phyloP scores from a whole-genome alignment of 2,888 invertebrate species.

The Hedya salicella region DNA sequence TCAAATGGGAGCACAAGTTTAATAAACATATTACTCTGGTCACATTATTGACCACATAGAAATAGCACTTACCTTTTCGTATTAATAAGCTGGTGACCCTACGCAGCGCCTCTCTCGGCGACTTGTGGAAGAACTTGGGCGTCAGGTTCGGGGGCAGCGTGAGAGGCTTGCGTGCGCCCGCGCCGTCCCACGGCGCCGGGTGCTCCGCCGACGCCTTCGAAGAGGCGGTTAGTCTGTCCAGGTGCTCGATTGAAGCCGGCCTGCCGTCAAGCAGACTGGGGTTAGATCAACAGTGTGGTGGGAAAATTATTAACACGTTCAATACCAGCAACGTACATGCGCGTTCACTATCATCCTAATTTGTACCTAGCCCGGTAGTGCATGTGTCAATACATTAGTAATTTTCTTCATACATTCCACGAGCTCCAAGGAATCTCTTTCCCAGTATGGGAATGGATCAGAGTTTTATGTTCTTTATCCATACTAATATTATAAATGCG shows the following conservation, averaged over 20 bases:
- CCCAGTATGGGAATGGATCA: no score
- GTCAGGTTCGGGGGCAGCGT: conserved; percentile 95
- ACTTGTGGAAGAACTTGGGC: conserved; percentile 95
- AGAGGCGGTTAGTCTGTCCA: conserved; percentile 88
- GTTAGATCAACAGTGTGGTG: conserved; percentile 22
- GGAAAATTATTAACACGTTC: no score
- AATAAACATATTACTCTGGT: no score
- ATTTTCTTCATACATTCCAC: no score
- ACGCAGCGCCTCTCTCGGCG: conserved; percentile 93
- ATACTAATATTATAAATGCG: no score
- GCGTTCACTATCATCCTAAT: no score
- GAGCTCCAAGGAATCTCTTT: no score
- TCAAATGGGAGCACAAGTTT: no score
- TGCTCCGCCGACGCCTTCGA: conserved; percentile 80
- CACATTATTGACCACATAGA: neutral
- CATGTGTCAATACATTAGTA: no score
- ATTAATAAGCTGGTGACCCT: conserved; percentile 95
- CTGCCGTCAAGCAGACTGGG: conserved; percentile 68
- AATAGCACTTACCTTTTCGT: conserved; percentile 88
- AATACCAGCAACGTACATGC: no score
- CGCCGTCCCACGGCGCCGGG: conserved; percentile 79
- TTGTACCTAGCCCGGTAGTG: no score
- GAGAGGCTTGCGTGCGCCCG: conserved; percentile 89
- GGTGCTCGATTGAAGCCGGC: conserved; percentile 93
- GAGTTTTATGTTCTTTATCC: no score